phyloP scores from a whole-genome alignment of 2,888 invertebrate genomes.

The Disparrhopalites patrizii region DNA sequence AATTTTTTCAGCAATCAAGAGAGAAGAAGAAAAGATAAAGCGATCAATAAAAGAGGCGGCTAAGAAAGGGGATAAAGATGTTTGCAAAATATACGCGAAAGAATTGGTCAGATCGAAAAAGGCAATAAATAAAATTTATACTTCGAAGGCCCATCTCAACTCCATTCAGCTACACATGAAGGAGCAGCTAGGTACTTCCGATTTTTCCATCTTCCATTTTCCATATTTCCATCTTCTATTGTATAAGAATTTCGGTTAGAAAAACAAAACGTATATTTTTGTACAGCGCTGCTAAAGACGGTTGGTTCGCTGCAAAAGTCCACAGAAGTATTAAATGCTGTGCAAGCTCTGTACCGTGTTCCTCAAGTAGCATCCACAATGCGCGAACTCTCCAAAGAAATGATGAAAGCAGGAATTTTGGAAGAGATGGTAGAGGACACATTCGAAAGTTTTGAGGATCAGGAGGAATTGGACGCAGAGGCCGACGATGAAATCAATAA shows the following conservation, averaged over 20 bases:
- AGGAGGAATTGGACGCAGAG: slow-evolving; percentile 93
- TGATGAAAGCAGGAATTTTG: slow-evolving; percentile 98
- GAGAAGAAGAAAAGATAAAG: slow-evolving; percentile 97
- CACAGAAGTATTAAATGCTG: slow-evolving; percentile 93
- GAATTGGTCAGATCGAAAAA: slow-evolving; percentile 84
- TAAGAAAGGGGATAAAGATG: slow-evolving; percentile 82
- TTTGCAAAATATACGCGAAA: slow-evolving; percentile 88
- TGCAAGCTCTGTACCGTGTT: slow-evolving; percentile 84
- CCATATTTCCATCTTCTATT: background rate
- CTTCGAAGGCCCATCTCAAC: slow-evolving; percentile 95
- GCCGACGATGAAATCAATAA: slow-evolving; percentile 91
- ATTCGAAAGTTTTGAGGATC: slow-evolving; percentile 82
- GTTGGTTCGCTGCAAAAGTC: slow-evolving; percentile 65
- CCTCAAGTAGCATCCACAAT: slow-evolving; percentile 94
- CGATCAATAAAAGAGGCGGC: slow-evolving; percentile 91
- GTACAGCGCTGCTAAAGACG: slow-evolving; percentile 85
- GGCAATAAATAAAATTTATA: slow-evolving; percentile 84
- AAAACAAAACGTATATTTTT: too few relatives aligned
- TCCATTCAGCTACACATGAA: slow-evolving; percentile 97
- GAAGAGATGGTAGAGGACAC: slow-evolving; percentile 99
- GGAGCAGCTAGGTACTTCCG: slow-evolving; percentile 79
- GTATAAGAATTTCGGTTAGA: background rate
- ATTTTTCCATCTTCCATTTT: background rate
- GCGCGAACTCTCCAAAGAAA: slow-evolving; percentile 97
- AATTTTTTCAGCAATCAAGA: slow-evolving; percentile 70